phyloP scores from a whole-genome alignment of 2,113 vertebrate genomes.

The Malurus cyaneus region DNA sequence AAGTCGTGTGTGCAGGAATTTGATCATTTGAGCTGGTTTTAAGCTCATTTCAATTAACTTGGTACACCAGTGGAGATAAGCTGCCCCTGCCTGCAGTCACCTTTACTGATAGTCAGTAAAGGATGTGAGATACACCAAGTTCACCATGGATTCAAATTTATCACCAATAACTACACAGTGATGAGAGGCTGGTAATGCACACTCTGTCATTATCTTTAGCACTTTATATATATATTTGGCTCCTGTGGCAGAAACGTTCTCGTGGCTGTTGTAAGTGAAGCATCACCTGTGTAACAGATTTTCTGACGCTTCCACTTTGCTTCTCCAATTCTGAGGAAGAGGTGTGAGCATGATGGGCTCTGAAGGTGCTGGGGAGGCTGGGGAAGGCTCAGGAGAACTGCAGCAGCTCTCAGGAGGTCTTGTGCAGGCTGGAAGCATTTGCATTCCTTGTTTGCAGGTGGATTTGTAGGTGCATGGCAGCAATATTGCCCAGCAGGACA shows the following conservation, averaged over 20 bases:
- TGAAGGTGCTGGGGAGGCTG: neutral
- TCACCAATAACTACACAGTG: neutral
- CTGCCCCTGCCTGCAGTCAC: slow-evolving; percentile 40
- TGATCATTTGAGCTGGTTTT: slow-evolving; percentile 27
- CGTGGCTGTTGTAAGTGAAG: slow-evolving; percentile 48
- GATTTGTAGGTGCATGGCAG: neutral
- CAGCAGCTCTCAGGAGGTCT: slow-evolving; percentile 21
- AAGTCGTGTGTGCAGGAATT: neutral
- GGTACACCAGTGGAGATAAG: slow-evolving; percentile 41
- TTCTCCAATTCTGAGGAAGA: slow-evolving; percentile 9
- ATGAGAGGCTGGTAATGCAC: slow-evolving; percentile 46
- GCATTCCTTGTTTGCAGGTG: neutral
- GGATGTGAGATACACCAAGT: neutral
- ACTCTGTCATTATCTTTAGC: slow-evolving; percentile 65
- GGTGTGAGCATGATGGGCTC: slow-evolving; percentile 8
- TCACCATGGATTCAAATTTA: neutral
- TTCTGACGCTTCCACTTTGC: slow-evolving; percentile 26
- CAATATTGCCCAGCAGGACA: neutral
- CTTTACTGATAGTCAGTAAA: neutral
- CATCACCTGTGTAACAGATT: slow-evolving; percentile 68
- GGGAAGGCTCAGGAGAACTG: neutral
- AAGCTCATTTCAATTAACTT: slow-evolving; percentile 59
- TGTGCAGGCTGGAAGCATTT: neutral
- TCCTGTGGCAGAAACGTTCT: slow-evolving; percentile 44
- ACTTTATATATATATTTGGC: slow-evolving; percentile 62